Conservation (phyloP, 2,797 vertebrate genomes). For the Odontamblyopus lacepedii region DNA sequence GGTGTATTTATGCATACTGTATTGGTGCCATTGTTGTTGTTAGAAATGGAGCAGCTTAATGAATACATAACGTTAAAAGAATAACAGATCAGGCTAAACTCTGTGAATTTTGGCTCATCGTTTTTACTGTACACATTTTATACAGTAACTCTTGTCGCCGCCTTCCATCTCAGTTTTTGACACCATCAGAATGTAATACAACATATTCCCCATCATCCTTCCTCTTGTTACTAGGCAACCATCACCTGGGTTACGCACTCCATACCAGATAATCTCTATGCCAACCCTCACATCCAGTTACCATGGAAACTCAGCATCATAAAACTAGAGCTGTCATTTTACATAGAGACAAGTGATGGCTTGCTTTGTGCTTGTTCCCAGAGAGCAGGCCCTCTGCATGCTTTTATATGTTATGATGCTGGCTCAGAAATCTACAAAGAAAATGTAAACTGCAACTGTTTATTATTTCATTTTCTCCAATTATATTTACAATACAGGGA, state of each 20-base stretch:
- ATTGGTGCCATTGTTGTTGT: no score
- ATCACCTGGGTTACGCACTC: slow-evolving; percentile 77
- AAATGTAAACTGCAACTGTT: not conserved
- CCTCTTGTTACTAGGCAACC: slow-evolving; percentile 80
- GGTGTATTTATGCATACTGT: no score
- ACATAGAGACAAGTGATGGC: slow-evolving; percentile 41
- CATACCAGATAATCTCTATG: slow-evolving; percentile 70
- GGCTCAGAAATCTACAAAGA: not conserved
- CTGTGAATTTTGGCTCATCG: not conserved
- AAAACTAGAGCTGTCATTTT: slow-evolving; percentile 57
- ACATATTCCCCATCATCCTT: slow-evolving; percentile 43
- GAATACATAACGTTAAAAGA: no score
- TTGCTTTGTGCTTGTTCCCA: slow-evolving; percentile 19
- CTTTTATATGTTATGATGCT: not conserved
- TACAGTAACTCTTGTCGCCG: not conserved
- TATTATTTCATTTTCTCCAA: not conserved
- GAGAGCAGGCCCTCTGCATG: slow-evolving; percentile 9
- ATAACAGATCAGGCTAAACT: no score
- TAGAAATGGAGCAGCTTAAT: no score
- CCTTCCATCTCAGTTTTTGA: not conserved
- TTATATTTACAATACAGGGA: not conserved
- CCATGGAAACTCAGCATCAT: slow-evolving; percentile 61
- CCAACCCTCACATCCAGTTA: slow-evolving; percentile 72
- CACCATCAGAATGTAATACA: slow-evolving; percentile 5
- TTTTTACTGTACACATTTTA: not conserved